Conservation (phyloP, 2,113 vertebrate genomes). For the Delphinus delphis region DNA sequence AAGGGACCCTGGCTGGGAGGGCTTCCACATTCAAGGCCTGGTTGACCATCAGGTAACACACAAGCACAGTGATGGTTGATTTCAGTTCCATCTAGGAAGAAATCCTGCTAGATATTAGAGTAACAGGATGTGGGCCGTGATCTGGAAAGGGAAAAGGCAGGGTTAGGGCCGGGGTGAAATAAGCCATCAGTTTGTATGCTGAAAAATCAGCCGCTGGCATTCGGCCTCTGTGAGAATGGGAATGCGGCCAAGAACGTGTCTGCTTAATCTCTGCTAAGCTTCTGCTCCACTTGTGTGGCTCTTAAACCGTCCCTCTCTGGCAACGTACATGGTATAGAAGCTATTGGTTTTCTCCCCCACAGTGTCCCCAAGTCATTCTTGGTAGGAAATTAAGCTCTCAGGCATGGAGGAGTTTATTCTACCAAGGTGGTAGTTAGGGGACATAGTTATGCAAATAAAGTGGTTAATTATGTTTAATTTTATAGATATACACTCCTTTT, state of each 20-base stretch:
- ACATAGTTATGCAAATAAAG: constrained; percentile 33
- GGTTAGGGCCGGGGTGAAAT: neutral
- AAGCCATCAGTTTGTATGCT: neutral
- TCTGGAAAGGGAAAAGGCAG: neutral
- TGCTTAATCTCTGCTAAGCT: neutral
- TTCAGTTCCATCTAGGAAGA: neutral
- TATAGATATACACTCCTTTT: neutral
- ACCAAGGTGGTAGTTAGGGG: constrained; percentile 11
- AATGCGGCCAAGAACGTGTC: constrained; percentile 15
- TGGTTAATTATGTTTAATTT: constrained; percentile 36
- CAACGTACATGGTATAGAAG: neutral
- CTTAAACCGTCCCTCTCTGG: neutral
- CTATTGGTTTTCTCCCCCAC: neutral
- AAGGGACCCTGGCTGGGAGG: neutral
- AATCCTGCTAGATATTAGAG: neutral
- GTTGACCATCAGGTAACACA: neutral
- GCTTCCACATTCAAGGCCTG: neutral
- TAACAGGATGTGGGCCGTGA: neutral
- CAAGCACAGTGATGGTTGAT: neutral
- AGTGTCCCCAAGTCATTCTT: constrained; percentile 34
- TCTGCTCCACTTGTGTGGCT: neutral
- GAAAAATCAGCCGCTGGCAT: neutral
- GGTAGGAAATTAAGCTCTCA: constrained; percentile 40
- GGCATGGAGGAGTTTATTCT: constrained; percentile 16
- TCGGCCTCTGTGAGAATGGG: neutral